phyloP scores from a whole-genome alignment of 2,113 vertebrate species.

The Chloropsis hardwickii region DNA sequence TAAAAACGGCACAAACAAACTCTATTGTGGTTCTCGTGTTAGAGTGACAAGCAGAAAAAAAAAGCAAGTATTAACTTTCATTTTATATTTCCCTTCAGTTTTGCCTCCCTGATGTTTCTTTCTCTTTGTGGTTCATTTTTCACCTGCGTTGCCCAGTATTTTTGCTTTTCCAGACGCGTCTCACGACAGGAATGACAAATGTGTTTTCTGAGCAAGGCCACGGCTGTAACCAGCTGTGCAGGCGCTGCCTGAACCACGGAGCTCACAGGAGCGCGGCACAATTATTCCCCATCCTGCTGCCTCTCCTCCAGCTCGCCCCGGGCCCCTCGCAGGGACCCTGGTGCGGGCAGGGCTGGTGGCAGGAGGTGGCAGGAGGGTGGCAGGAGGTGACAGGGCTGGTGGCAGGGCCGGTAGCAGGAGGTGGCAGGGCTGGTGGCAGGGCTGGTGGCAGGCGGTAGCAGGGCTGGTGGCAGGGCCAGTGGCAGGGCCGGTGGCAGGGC shows the following conservation, averaged over 20 bases:
- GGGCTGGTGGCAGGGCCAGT: no score
- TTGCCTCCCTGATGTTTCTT: not conserved
- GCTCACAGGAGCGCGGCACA: accelerated
- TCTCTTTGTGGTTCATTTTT: constrained; percentile 8
- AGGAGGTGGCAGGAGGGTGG: no score
- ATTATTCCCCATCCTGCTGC: not conserved
- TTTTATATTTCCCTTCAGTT: not conserved
- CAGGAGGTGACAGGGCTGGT: no score
- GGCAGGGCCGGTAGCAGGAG: no score
- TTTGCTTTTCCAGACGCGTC: not conserved
- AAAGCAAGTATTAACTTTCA: not conserved
- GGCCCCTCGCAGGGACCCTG: accelerated
- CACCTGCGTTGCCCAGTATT: not conserved
- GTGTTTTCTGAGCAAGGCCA: not conserved
- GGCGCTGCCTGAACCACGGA: not conserved
- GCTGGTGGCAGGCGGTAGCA: no score
- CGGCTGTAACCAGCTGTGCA: not conserved
- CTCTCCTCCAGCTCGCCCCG: accelerated
- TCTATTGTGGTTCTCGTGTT: not conserved
- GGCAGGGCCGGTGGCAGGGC: not conserved
- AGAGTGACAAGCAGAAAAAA: not conserved
- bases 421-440: no score
- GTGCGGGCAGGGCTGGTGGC: accelerated
- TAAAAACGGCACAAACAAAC: not conserved
- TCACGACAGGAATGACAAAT: constrained; percentile 1